Base-by-base conservation (phyloP, 2,797 vertebrate genomes). In the Propithecus deckenii region DNA sequence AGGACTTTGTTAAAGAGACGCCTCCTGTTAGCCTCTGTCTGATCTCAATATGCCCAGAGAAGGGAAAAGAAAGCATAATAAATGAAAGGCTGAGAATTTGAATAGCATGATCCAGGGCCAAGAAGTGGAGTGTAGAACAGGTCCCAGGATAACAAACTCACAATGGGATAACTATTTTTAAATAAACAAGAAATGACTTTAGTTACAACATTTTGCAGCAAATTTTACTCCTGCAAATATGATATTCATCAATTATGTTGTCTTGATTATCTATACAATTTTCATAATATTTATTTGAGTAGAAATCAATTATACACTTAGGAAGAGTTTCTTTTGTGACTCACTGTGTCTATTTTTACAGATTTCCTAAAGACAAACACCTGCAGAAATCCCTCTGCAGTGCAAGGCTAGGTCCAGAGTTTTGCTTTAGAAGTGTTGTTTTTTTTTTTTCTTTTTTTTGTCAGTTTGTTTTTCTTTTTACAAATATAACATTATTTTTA, bases 341-440 rank as follows among this genome's bases (percentile, higher is more conserved):
- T 90, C 30, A 18, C 2, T 55, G 9, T 23, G 2, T 78, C 32
- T 85, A 7, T 55, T 84, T 65, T 76, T 22, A 43, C 71, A 91
- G 28, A 81, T 85, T 88, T 91, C n/a, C 78, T 75, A 17, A 80
- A 96, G 35, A 46, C 46, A n/a, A 69, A 88, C 72, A 78, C 86
- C 76, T 93, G 48, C 17, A 71, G 17, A 91, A 93, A 35, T 4
- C 50, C 41, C 5, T 30, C n/a, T 72, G 7, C 1, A n/a, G 12
- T 18, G 3, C 10, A 94, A 67, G 4, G 6, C 2, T 32, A 50
- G 17, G 5, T 41, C 35, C 28, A 55, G 57, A 80, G 38, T 57
- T 90, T 74, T 50, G 35, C 13, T 71, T 94, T 63, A 67, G 18
- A 92, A 91, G 65, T 43, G 61, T 38, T 55, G 78, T 23, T 28